Evolutionary conservation across 2,113 vertebrate genomes (phyloP).

Genomic region (Maylandia zebra): DNA sequence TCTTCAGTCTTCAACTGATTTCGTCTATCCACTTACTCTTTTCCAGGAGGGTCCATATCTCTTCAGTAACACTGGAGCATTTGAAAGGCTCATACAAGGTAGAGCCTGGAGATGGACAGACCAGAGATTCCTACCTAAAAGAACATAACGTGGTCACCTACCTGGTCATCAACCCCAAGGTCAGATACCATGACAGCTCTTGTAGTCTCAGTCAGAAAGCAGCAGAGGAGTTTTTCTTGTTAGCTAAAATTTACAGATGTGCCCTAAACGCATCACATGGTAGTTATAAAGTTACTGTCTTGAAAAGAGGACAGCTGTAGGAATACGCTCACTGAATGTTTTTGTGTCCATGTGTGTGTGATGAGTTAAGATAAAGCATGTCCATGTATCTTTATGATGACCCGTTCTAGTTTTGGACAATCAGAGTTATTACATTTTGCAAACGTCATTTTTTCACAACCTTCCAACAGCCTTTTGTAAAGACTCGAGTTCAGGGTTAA

Average conservation of each 20-base stretch:
- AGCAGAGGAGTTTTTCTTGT: not conserved
- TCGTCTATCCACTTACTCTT: not conserved
- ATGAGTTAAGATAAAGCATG: not conserved
- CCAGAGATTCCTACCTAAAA: constrained; percentile 90
- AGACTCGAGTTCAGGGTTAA: not conserved
- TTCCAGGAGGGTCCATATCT: constrained; percentile 94
- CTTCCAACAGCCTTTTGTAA: not conserved
- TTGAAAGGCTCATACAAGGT: constrained; percentile 94
- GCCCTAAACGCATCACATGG: not conserved
- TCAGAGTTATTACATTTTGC: not conserved
- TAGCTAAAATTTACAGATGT: not conserved
- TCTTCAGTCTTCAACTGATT: not conserved
- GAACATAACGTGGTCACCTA: constrained; percentile 89
- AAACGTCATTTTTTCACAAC: not conserved
- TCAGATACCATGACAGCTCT: constrained; percentile 44
- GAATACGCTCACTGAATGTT: not conserved
- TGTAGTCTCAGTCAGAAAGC: not conserved
- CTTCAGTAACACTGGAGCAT: constrained; percentile 91
- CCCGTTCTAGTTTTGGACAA: not conserved
- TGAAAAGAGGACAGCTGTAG: not conserved
- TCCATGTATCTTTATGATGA: not conserved
- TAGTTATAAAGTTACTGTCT: not conserved
- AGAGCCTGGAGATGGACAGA: constrained; percentile 87
- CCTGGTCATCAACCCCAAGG: constrained; percentile 98
- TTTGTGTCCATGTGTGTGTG: not conserved